Conservation (phyloP, 2,113 vertebrate species). For the Silurus glanis region DNA sequence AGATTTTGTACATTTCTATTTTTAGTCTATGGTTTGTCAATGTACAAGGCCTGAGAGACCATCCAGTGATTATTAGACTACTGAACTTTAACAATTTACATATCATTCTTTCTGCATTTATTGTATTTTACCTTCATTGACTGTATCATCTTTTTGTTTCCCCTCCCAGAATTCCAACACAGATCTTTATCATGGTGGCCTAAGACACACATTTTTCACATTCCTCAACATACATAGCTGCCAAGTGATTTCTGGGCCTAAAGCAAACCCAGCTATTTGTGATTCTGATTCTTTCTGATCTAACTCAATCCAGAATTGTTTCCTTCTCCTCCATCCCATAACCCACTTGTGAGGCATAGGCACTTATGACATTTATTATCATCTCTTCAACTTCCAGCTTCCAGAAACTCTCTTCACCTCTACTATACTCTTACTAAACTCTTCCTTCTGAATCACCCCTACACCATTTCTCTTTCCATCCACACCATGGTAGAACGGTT, state of each 20-base stretch:
- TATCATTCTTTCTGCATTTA: background rate
- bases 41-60: background rate
- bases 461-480: too few relatives aligned
- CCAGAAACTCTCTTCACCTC: too few relatives aligned
- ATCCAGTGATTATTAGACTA: background rate
- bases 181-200: constrained; percentile 27
- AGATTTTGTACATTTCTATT: background rate
- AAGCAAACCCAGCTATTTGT: background rate
- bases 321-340: too few relatives aligned
- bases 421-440: too few relatives aligned
- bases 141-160: background rate
- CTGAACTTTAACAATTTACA: background rate
- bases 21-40: background rate
- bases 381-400: too few relatives aligned
- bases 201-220: background rate
- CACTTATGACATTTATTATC: too few relatives aligned
- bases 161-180: constrained; percentile 22
- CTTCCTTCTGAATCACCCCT: too few relatives aligned
- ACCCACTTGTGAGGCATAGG: too few relatives aligned
- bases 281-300: too few relatives aligned
- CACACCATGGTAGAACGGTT: too few relatives aligned
- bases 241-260: background rate
- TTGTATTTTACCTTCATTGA: background rate
- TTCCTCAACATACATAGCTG: constrained; percentile 25
- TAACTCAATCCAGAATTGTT: too few relatives aligned